Percentiles rank a stretch among this genome's conserved stretches.
These are phyloP conservation scores for Ariolimax columbianus DNA, from an alignment of 2,888 invertebrate species.

Conservation along the genomic window DNA sequence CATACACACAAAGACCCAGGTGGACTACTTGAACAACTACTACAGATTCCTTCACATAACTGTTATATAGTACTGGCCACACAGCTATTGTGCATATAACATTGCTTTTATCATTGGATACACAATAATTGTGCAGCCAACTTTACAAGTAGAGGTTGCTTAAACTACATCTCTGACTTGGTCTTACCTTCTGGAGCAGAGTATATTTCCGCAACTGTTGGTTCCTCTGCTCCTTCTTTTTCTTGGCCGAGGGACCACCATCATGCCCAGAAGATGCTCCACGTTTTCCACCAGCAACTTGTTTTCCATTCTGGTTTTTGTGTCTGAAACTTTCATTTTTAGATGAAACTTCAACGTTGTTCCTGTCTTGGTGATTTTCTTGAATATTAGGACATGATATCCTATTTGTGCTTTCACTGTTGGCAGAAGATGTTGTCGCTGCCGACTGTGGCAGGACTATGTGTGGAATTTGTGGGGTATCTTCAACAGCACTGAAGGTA, in stretches of 20 bases:
- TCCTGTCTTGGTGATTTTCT: neutral
- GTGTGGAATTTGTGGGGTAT: neutral
- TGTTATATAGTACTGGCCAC: no score
- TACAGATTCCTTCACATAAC: no score
- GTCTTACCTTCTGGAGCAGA: conserved; percentile 33
- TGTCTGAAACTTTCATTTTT: neutral
- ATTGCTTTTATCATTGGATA: neutral
- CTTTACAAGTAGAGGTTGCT: neutral
- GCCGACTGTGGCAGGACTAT: neutral
- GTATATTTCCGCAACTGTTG: conserved; percentile 8
- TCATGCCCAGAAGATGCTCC: neutral
- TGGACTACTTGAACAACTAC: no score
- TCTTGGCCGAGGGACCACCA: neutral
- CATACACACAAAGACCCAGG: no score
- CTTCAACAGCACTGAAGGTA: neutral
- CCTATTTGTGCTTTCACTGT: neutral
- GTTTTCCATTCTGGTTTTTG: neutral
- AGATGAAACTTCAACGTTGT: neutral
- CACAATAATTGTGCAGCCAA: neutral
- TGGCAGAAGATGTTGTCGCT: neutral
- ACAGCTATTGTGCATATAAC: neutral
- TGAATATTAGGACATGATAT: neutral
- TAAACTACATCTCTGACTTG: neutral
- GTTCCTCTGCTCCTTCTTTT: conserved; percentile 9
- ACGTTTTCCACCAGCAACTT: neutral